Base-by-base conservation (phyloP, 53 echinoderm and acorn worm species). In the Apostichopus leukothele region DNA sequence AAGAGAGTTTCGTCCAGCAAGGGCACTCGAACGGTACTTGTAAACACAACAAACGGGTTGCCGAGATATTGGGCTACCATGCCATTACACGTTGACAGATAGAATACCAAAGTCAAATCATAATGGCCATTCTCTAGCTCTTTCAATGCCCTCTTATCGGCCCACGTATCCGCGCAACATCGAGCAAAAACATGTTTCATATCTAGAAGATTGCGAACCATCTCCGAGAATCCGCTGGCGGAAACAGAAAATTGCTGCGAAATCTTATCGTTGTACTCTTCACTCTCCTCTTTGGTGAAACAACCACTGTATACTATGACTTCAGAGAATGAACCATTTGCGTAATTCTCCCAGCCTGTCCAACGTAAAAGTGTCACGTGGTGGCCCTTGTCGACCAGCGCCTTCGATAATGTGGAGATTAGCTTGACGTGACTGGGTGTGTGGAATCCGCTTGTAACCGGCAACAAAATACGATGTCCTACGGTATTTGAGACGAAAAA, bases 1-100 rank as follows among this genome's bases (percentile, higher is more conserved):
- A 57, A 51, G 50, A 63, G 60, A 12, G 91, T 86, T 78, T 92
- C 92, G 50, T 63, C 21, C 22, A 92, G 13, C 5, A 7, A 25
- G 7, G 86, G 92, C 67, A 78, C 51, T 75, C 92, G 89, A 7
- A 92, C 60, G 9, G 91, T 89, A 22, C 91, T 92, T 6, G 89
- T 92, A 18, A 94, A 86, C 51, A 78, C 91, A 14, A 93, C 76
- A 75, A 91, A 94, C 9, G 91, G 91, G 0, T 91, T 85, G 11
- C 79, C 55, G 2, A 94, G 88, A 84, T 91, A 91, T 53, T 94
- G 89, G 1, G 94, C 91, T 10, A 94, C n/a, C 14, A 94, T 88
- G n/a, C 88, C 87, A 60, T 91, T 91, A 60, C 94, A 94, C 16
- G 92, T 90, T 53, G 25, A 71, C 26, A 94, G 9, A 67, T 89